Evolutionary conservation across 2,113 vertebrate species (phyloP).

Genomic region (Grammatotria lemairii): DNA sequence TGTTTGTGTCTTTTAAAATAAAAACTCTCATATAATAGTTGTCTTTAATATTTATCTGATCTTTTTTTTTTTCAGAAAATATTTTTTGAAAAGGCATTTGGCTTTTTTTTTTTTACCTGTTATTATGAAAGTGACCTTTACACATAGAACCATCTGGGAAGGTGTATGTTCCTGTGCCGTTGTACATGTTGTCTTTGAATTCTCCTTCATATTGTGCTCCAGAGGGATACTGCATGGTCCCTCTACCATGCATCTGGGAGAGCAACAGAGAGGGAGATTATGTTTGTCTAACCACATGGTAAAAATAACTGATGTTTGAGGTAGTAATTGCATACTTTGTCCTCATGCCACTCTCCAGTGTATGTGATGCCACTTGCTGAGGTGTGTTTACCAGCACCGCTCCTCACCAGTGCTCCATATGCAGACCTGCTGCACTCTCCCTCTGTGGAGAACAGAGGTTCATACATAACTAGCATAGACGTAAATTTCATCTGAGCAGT

Average conservation of each 20-base stretch:
- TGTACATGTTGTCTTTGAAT: conserved; percentile 80
- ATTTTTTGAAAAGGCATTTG: neutral
- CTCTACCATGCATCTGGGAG: conserved; percentile 76
- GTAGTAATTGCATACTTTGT: conserved; percentile 67
- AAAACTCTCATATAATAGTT: neutral
- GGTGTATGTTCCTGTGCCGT: conserved; percentile 74
- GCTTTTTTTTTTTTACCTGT: conserved; percentile 64
- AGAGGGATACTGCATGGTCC: conserved; percentile 76
- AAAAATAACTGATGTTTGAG: neutral
- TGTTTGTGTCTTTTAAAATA: neutral
- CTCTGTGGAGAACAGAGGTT: conserved; percentile 51
- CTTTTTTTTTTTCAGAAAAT: neutral
- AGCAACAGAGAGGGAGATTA: neutral
- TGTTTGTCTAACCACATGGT: neutral
- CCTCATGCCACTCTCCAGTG: conserved; percentile 72
- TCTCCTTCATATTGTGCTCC: conserved; percentile 79
- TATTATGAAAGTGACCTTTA: conserved; percentile 74
- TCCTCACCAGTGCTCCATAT: conserved; percentile 67
- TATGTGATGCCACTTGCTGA: conserved; percentile 65
- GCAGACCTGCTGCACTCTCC: conserved; percentile 66
- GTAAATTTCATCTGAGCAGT: neutral
- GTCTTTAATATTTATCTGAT: neutral
- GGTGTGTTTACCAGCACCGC: conserved; percentile 69
- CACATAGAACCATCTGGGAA: conserved; percentile 76
- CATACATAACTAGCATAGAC: neutral